Base-by-base conservation (phyloP, 2,888 invertebrate species). In the Aelia acuminata region DNA sequence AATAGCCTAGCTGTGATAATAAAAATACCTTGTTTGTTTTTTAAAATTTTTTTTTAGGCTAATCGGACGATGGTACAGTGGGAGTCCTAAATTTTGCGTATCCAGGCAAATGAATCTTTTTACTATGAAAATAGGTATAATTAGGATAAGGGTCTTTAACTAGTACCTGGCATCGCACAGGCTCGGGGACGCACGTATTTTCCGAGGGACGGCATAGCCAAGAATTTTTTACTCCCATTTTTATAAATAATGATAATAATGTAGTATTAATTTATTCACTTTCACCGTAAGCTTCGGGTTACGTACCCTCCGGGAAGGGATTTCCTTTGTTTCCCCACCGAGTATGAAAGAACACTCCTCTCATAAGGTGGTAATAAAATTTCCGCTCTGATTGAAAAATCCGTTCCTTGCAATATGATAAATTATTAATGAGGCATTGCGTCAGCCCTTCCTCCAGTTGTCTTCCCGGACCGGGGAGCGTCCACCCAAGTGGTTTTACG, bases 341-440 rank as follows among this genome's bases (percentile, higher is more conserved):
- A 4, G 43, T 43, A 80, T 80, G 80, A 47, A 47, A 80, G 80
- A 43, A 80, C 22, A 43, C 39, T n/a, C 43, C 7, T 43, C 43
- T 80, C 43, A 39, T n/a, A n/a, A n/a, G n/a, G 80, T 47, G 43
- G n/a, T 80, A 43, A 80, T 80, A 80, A 80, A 80, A 80, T 80
- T 80, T 80, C 80, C 80, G 80, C 80, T 80, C 80, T 80, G 80
- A 47, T 80, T 80, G 80, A 80, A 80, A 39, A 80, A 43, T 43
- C 80, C n/a, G 22, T 80, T 80, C 43, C 80, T 39, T 43, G 80
- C 39, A 80, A 80, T 80, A 80, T 22, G 80, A 80, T 43, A 43
- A 80, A 80, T 80, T 80, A 80, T 80, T 80, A 80, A 80, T 80
- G 80, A 80, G 80, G 43, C 80, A 47, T 80, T 80, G n/a, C 80